phyloP scores from a whole-genome alignment of 1,140 invertebrate species.

The Reticulitermes speratus region DNA sequence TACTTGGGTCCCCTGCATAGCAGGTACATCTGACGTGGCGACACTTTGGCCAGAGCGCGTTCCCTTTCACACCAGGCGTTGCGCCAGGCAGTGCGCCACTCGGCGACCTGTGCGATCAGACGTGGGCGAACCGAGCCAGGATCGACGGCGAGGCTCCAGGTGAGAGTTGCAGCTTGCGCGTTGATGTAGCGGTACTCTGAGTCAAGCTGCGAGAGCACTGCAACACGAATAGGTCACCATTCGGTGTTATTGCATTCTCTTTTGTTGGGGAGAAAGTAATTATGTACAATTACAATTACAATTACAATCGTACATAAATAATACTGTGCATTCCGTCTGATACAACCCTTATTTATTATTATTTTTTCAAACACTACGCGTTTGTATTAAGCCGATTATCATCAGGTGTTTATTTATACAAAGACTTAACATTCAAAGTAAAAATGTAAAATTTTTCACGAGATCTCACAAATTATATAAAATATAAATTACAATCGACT shows the following conservation, averaged over 20 bases:
- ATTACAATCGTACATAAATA: too few relatives aligned
- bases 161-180: not conserved
- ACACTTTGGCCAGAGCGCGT: not conserved
- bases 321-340: too few relatives aligned
- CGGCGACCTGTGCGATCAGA: not conserved
- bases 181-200: slow-evolving; percentile 28
- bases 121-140: not conserved
- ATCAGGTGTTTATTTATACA: too few relatives aligned
- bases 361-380: too few relatives aligned
- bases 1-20: slow-evolving; percentile 48
- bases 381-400: too few relatives aligned
- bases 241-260: not conserved
- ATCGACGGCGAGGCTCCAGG: slow-evolving; percentile 25
- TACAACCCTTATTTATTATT: too few relatives aligned
- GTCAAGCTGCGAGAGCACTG: slow-evolving; percentile 1
- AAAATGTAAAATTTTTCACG: too few relatives aligned
- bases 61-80: slow-evolving; percentile 23
- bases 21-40: slow-evolving; percentile 40
- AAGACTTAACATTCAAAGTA: too few relatives aligned
- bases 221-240: not conserved
- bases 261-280: slow-evolving; percentile 19
- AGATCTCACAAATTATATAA: too few relatives aligned
- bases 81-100: slow-evolving; percentile 23
- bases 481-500: too few relatives aligned
- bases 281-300: too few relatives aligned